Evolutionary conservation across 2,888 invertebrate genomes (phyloP).

Genomic region (Branchipolynoe longqiensis): DNA sequence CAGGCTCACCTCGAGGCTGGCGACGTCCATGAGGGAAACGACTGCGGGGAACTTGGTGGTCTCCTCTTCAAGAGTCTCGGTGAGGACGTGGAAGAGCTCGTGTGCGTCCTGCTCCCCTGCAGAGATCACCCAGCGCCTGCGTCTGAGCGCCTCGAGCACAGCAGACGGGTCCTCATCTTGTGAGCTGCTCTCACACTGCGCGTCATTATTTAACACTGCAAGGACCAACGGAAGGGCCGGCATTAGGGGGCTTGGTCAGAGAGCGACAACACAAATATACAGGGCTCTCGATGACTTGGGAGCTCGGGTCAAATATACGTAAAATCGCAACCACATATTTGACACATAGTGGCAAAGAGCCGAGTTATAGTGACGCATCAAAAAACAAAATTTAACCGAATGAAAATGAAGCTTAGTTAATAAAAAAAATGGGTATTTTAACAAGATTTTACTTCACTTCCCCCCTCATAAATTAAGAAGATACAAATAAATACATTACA

Average conservation of each 20-base stretch:
- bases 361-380: neutral
- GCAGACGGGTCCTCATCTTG: slow-evolving; percentile 84
- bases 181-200: no score
- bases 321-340: neutral
- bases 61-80: slow-evolving; percentile 95
- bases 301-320: no score
- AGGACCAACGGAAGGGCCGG: neutral
- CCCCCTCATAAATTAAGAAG: no score
- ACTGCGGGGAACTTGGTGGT: slow-evolving; percentile 76
- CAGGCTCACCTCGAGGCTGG: slow-evolving; percentile 73
- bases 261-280: no score
- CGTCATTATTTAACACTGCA: slow-evolving; percentile 78
- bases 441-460: no score
- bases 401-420: no score
- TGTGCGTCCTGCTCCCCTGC: slow-evolving; percentile 95
- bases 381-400: neutral
- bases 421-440: no score
- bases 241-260: neutral
- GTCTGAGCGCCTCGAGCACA: slow-evolving; percentile 88
- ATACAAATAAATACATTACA: no score
- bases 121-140: slow-evolving; percentile 92
- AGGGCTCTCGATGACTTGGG: no score
- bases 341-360: neutral
- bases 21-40: slow-evolving; percentile 78
- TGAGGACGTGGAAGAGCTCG: slow-evolving; percentile 93